A percentile compares a stretch with the other conserved stretches of the same genome.
phyloP scores from a whole-genome alignment of 2,888 invertebrate species.

The Lasioglossum pauxillum region DNA sequence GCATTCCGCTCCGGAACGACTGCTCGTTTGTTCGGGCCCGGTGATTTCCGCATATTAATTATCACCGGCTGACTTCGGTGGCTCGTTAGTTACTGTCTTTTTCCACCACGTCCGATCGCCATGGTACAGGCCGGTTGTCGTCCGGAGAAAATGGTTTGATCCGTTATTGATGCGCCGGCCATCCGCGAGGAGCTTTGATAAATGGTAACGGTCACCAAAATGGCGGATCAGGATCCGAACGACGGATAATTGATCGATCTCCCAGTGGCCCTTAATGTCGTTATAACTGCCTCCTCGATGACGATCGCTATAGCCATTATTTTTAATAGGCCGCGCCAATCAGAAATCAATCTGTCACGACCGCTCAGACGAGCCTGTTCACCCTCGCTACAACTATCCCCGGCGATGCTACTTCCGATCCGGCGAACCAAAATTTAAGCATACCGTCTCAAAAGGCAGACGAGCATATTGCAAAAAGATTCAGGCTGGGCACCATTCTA shows the following conservation, averaged over 20 bases:
- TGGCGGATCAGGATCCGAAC: not conserved
- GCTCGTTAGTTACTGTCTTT: slow-evolving; percentile 46
- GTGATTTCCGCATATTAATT: slow-evolving; percentile 50
- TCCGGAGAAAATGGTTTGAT: not conserved
- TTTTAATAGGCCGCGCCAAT: not conserved
- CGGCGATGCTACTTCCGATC: not conserved
- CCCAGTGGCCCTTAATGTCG: not conserved
- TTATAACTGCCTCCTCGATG: not conserved
- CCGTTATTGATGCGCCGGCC: slow-evolving; percentile 27
- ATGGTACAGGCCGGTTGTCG: not conserved
- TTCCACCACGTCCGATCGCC: not conserved
- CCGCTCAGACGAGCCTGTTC: not conserved
- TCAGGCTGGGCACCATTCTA: no score
- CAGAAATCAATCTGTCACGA: not conserved
- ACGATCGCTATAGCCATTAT: not conserved
- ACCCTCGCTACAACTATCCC: not conserved
- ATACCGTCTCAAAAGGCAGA: not conserved
- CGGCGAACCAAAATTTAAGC: not conserved
- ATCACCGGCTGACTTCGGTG: slow-evolving; percentile 18
- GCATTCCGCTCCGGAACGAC: slow-evolving; percentile 27
- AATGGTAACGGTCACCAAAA: slow-evolving; percentile 34
- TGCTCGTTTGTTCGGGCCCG: slow-evolving; percentile 45
- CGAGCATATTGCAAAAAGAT: not conserved
- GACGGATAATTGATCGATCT: slow-evolving; percentile 8
- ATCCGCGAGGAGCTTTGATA: slow-evolving; percentile 33